Evolutionary conservation across 2,888 invertebrate genomes (phyloP), one percentile per base, ranked within the genome.

Genomic region (Caradrina clavipalpis): DNA sequence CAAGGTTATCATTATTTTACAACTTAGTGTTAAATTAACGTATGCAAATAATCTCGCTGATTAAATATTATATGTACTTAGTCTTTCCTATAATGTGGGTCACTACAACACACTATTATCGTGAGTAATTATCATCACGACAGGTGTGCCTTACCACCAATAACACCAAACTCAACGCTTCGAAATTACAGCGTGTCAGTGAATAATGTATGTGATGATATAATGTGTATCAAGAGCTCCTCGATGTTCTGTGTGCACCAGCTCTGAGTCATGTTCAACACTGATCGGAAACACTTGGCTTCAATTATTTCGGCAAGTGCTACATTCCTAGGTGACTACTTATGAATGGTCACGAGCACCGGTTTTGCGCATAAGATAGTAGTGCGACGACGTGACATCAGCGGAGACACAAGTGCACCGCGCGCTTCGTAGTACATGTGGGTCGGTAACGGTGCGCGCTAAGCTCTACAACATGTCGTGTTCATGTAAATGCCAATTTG

Each of bases 1-100:
- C 19, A 50, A 13, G 26, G 13, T 26, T 39, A 54, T 35, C 35
- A 45, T 21, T 49, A 21, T 22, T 0, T 19, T 26, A 76, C 39
- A 1, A 53, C 7, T 13, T 7, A 15, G 22, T 21, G 13, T 56
- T 35, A 21, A 35, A 76, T 45, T 45, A 71, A 71, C 45, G 1
- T 21, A 56, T 45, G 42, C 51, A 69, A 57, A 76, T 47, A 77
- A 53, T 10, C 45, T 19, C 21, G 22, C 69, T 68, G 68, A 68
- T 45, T 31, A 67, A 49, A 50, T 19, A 7, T 39, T 17, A 26
- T 54, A n/a, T n/a, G n/a, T n/a, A 69, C 49, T n/a, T 67, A 47
- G 42, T 42, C 4, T 19, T 22, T 17, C 15, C 15, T 42, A 26
- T 51, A 31, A 45, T 11, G 19, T 22, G n/a, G 54, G 39, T 68